These are phyloP conservation scores for Corella eumyota DNA, from an alignment of 23 tunicate species.

Conservation along the genomic window DNA sequence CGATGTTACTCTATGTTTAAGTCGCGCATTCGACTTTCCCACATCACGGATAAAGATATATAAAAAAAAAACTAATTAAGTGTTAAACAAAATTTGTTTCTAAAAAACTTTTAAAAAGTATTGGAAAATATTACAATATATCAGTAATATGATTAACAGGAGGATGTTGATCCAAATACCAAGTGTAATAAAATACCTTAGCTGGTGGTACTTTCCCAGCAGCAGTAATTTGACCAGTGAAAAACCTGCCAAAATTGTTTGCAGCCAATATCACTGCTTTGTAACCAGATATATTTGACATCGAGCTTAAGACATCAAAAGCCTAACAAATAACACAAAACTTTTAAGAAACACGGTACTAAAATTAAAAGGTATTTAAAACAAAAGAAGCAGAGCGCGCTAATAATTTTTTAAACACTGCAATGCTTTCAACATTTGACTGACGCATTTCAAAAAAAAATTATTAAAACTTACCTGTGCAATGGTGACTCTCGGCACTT, in stretches of 20 bases:
- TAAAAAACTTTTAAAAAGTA: too few relatives aligned
- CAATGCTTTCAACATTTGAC: too few relatives aligned
- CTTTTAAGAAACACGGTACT: not conserved
- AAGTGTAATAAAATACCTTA: conserved; percentile 52
- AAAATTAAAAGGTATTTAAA: too few relatives aligned
- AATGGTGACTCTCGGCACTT: conserved; percentile 93
- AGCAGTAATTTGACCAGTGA: conserved; percentile 95
- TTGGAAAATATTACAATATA: too few relatives aligned
- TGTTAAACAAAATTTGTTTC: too few relatives aligned
- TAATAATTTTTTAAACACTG: not conserved
- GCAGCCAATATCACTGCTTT: conserved; percentile 90
- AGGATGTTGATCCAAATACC: too few relatives aligned
- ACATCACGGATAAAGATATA: too few relatives aligned
- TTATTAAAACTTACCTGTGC: conserved; percentile 53
- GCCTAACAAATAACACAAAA: conserved; percentile 22
- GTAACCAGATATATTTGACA: conserved; percentile 95
- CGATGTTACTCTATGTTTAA: too few relatives aligned
- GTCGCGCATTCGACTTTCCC: too few relatives aligned
- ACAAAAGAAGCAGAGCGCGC: not conserved
- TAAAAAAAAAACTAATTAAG: too few relatives aligned
- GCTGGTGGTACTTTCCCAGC: conserved; percentile 98
- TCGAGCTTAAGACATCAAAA: conserved; percentile 74
- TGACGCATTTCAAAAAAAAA: too few relatives aligned
- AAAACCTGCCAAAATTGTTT: conserved; percentile 75
- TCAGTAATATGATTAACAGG: too few relatives aligned